A percentile compares a stretch with the other conserved stretches of the same genome.
These are phyloP conservation scores for Bradypodion ventrale DNA, from an alignment of 2,797 vertebrate species.

Conservation along the genomic window DNA sequence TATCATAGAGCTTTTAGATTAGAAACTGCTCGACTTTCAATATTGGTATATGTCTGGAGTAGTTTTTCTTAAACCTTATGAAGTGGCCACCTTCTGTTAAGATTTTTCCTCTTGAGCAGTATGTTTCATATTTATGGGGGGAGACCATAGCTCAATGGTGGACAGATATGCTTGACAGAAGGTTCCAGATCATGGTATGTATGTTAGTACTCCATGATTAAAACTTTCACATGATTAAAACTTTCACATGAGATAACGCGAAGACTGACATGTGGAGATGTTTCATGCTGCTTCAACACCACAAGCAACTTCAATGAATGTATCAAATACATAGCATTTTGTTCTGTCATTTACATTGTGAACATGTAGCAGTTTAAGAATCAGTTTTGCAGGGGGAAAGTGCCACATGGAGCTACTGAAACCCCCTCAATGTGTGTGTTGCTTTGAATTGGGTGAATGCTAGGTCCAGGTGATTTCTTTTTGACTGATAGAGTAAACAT, in stretches of 20 bases:
- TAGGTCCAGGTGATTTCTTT: constrained; percentile 36
- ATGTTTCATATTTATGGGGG: background rate
- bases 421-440: background rate
- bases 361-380: background rate
- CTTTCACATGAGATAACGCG: background rate
- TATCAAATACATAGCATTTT: background rate
- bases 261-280: background rate
- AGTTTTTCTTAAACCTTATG: background rate
- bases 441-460: background rate
- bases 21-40: background rate
- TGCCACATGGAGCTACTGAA: background rate
- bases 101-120: background rate
- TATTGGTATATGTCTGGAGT: background rate
- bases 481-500: constrained; percentile 40
- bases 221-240: background rate
- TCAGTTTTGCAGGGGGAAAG: background rate
- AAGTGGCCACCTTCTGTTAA: background rate
- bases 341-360: background rate
- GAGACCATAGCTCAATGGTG: background rate
- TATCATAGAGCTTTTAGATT: background rate
- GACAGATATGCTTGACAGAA: background rate
- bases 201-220: background rate
- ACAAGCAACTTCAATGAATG: background rate
- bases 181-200: background rate
- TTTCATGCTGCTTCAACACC: background rate